A percentile compares a stretch with the other conserved stretches of the same genome.
phyloP scores from a whole-genome alignment of 2,888 invertebrate species.

The Aphodius granarius region DNA sequence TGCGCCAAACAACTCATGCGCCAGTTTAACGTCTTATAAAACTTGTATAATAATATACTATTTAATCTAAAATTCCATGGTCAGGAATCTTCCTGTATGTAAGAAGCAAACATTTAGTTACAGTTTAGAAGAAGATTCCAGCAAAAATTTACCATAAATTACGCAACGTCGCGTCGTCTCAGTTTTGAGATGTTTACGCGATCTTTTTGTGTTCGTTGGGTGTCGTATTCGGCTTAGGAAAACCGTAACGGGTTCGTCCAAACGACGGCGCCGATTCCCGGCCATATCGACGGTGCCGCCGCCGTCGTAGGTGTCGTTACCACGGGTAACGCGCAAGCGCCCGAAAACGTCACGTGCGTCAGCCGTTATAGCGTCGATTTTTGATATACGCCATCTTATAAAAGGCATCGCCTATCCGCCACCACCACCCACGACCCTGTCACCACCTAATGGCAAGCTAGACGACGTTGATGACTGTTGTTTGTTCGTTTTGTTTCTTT shows the following conservation, averaged over 20 bases:
- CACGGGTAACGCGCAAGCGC: slow-evolving; percentile 49
- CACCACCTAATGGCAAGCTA: background rate
- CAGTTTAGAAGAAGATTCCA: too few species aligned
- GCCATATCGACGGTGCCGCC: slow-evolving; percentile 52
- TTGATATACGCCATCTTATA: slow-evolving; percentile 57
- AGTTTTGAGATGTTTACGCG: background rate
- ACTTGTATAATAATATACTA: too few species aligned
- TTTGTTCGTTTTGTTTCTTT: background rate
- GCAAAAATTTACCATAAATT: too few species aligned
- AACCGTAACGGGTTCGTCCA: background rate
- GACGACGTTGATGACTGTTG: background rate
- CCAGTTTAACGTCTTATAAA: too few species aligned
- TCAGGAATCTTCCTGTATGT: too few species aligned
- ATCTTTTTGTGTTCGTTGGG: background rate
- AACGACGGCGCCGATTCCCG: slow-evolving; percentile 32
- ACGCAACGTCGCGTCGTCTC: background rate
- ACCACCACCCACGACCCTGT: slow-evolving; percentile 22
- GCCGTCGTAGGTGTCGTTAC: slow-evolving; percentile 48
- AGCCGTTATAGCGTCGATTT: slow-evolving; percentile 38
- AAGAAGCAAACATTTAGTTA: too few species aligned
- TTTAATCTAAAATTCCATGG: too few species aligned
- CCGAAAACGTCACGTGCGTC: slow-evolving; percentile 44
- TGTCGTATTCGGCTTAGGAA: background rate
- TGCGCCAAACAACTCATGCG: too few species aligned
- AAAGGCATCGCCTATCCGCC: slow-evolving; percentile 29